Evolutionary conservation across 1,140 invertebrate genomes (phyloP).

Genomic region (Sogatella furcifera): DNA sequence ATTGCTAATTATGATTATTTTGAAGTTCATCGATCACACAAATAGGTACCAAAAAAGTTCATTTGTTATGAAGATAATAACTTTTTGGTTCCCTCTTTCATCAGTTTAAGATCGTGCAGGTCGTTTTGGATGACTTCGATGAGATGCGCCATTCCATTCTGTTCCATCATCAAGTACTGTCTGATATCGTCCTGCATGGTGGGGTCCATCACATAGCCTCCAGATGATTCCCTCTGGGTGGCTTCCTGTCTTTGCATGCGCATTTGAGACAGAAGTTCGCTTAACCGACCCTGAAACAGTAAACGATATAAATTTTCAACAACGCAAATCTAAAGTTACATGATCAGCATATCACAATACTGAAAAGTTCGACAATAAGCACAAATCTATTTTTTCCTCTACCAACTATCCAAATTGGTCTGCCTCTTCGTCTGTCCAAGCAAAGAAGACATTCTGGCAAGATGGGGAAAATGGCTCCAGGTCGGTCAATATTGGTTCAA

Average conservation of each 20-base stretch:
- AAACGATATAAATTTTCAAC: conserved; percentile 18
- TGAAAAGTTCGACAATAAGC: no score
- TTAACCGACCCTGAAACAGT: conserved; percentile 59
- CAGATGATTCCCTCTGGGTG: conserved; percentile 28
- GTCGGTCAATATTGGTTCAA: no score
- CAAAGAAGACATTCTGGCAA: no score
- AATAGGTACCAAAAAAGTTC: no score
- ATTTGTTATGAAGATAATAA: background rate
- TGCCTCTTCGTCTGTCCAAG: no score
- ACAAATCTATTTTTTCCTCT: no score
- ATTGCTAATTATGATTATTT: no score
- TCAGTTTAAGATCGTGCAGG: conserved; percentile 62
- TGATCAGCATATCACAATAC: no score
- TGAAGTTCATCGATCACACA: no score
- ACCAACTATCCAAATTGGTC: no score
- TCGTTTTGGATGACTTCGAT: conserved; percentile 70
- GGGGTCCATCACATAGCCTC: conserved; percentile 48
- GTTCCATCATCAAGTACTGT: conserved; percentile 69
- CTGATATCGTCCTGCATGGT: conserved; percentile 50
- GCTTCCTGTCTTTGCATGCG: conserved; percentile 58
- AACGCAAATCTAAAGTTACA: no score
- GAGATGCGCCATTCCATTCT: conserved; percentile 71
- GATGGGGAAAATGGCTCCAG: no score
- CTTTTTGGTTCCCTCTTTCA: conserved; percentile 53
- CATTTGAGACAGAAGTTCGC: conserved; percentile 80